These are phyloP conservation scores for Agrochola litura DNA, from an alignment of 2,888 invertebrate species.

Conservation along the genomic window DNA sequence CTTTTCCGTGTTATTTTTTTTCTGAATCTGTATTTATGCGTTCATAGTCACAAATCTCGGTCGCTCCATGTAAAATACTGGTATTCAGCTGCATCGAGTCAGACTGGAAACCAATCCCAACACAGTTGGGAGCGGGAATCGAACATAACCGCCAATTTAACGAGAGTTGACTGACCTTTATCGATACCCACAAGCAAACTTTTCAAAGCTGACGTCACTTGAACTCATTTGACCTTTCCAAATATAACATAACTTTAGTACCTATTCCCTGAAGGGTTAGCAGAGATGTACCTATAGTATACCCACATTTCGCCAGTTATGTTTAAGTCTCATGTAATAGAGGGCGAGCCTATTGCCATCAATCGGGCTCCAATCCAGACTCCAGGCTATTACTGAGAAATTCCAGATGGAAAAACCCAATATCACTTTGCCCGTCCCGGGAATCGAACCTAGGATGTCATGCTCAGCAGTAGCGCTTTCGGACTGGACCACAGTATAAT, in stretches of 20 bases:
- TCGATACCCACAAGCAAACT: background rate
- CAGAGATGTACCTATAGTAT: background rate
- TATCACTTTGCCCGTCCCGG: background rate
- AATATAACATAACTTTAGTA: background rate
- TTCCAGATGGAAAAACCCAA: background rate
- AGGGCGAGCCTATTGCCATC: background rate
- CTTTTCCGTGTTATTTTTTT: too few relatives aligned
- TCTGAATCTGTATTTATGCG: background rate
- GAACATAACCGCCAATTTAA: background rate
- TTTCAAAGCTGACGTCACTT: too few relatives aligned
- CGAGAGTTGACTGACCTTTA: background rate
- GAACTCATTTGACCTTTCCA: background rate
- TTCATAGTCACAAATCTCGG: background rate
- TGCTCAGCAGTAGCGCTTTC: background rate
- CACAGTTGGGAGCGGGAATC: too few relatives aligned
- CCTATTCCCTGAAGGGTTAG: too few relatives aligned
- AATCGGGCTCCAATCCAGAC: background rate
- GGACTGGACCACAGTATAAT: background rate
- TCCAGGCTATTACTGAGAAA: background rate
- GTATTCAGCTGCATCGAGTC: too few relatives aligned
- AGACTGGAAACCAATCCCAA: too few relatives aligned
- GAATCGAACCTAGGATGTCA: background rate
- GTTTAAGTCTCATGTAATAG: background rate
- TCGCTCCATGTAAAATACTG: too few relatives aligned
- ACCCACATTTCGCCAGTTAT: background rate